phyloP scores from a whole-genome alignment of 2,113 vertebrate species.

The Platichthys stellatus region DNA sequence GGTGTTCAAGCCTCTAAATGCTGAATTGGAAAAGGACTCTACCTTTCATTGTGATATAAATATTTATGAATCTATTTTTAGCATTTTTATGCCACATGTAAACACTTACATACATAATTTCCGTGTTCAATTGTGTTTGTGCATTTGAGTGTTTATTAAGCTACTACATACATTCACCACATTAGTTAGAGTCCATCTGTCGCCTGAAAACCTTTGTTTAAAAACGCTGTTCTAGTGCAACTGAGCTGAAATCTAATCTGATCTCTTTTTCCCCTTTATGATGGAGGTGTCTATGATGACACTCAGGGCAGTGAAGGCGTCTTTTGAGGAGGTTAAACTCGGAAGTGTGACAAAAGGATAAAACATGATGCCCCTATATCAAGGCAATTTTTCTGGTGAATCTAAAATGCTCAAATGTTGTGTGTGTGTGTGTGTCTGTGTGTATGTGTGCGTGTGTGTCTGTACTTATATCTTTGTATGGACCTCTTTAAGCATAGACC shows the following conservation, averaged over 20 bases:
- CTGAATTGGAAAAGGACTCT: no score
- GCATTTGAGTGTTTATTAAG: no score
- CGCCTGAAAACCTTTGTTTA: no score
- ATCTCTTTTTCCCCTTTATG: constrained; percentile 8
- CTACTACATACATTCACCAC: not conserved
- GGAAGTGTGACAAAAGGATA: constrained; percentile 7
- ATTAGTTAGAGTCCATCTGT: not conserved
- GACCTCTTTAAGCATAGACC: no score
- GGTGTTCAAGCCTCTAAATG: no score
- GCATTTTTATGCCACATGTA: no score
- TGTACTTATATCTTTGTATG: not conserved
- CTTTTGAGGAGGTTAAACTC: not conserved
- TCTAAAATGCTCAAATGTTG: constrained; percentile 10
- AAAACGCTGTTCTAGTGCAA: no score
- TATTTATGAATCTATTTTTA: not conserved
- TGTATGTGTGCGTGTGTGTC: no score
- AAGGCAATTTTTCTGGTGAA: not conserved
- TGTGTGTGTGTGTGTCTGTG: not conserved
- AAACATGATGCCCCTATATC: constrained; percentile 3
- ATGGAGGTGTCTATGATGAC: not conserved
- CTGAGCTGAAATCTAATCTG: not conserved
- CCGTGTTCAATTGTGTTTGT: no score
- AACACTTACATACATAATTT: no score
- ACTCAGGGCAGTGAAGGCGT: not conserved
- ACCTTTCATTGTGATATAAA: not conserved